A percentile compares a stretch with the other conserved stretches of the same genome.
phyloP scores from a whole-genome alignment of 2,113 vertebrate species.

The Phaethon lepturus region DNA sequence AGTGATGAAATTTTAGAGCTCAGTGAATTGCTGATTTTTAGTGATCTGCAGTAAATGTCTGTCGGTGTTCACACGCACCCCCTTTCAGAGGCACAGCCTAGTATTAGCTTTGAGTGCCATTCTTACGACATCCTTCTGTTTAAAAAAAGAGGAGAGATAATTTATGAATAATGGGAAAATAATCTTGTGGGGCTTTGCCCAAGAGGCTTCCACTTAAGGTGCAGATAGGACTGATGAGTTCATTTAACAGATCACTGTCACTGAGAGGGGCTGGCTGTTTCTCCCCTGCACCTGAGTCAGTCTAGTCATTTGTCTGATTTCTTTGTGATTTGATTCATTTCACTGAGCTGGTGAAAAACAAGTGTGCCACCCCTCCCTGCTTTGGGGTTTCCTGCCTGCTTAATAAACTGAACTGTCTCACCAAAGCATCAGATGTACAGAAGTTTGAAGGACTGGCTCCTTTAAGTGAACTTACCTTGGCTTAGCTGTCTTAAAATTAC shows the following conservation, averaged over 20 bases:
- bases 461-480: neutral
- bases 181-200: neutral
- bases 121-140: neutral
- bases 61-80: neutral
- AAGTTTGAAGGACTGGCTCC: neutral
- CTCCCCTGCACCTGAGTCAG: neutral
- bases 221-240: neutral
- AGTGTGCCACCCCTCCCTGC: neutral
- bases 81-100: neutral
- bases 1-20: neutral
- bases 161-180: neutral
- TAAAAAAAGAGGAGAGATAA: neutral
- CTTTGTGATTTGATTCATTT: conserved; percentile 28
- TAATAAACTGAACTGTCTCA: neutral
- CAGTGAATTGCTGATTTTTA: neutral
- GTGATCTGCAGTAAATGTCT: neutral
- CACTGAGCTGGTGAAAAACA: conserved; percentile 38
- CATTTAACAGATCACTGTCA: neutral
- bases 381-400: conserved; percentile 42
- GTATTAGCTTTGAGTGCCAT: neutral
- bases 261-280: neutral
- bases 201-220: neutral
- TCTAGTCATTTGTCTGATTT: conserved; percentile 6
- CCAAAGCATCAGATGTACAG: neutral
- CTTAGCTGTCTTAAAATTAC: neutral